Conservation (phyloP, 2,888 invertebrate genomes). For the Hyposoter dolosus region DNA sequence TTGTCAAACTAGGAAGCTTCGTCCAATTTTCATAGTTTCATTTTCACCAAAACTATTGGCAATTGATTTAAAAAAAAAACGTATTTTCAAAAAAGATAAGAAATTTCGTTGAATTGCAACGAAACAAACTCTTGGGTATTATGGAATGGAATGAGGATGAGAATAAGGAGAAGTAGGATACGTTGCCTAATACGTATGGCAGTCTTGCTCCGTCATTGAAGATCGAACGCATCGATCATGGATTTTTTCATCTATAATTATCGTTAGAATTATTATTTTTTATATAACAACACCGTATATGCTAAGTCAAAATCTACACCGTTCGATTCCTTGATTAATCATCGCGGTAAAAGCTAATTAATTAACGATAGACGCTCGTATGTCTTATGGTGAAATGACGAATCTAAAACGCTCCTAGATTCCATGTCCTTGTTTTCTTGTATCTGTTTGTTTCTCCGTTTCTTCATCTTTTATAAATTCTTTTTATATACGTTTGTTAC, state of each 20-base stretch:
- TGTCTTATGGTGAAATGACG: conserved; percentile 3
- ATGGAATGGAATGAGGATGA: conserved; percentile 6
- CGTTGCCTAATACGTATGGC: conserved; percentile 64
- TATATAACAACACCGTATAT: conserved; percentile 42
- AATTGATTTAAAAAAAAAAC: neutral
- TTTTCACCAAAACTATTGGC: neutral
- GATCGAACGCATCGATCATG: conserved; percentile 56
- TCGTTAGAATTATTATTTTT: conserved; percentile 14
- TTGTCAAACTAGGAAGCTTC: neutral
- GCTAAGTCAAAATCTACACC: conserved; percentile 46
- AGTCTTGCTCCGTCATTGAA: conserved; percentile 67
- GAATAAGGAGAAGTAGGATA: conserved; percentile 33
- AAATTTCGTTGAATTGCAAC: conserved; percentile 8
- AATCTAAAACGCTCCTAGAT: conserved; percentile 17
- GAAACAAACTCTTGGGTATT: neutral
- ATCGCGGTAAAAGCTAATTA: conserved; percentile 41
- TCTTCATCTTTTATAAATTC: neutral
- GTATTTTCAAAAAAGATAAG: neutral
- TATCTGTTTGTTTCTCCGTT: neutral
- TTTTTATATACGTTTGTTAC: conserved; percentile 4
- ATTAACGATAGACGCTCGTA: conserved; percentile 10
- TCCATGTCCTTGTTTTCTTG: conserved; percentile 5
- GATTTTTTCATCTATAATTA: conserved; percentile 22
- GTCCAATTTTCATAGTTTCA: neutral
- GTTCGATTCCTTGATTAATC: conserved; percentile 42